These are phyloP conservation scores for Dexiosoma caninum DNA, from an alignment of 2,888 invertebrate species.

Conservation along the genomic window DNA sequence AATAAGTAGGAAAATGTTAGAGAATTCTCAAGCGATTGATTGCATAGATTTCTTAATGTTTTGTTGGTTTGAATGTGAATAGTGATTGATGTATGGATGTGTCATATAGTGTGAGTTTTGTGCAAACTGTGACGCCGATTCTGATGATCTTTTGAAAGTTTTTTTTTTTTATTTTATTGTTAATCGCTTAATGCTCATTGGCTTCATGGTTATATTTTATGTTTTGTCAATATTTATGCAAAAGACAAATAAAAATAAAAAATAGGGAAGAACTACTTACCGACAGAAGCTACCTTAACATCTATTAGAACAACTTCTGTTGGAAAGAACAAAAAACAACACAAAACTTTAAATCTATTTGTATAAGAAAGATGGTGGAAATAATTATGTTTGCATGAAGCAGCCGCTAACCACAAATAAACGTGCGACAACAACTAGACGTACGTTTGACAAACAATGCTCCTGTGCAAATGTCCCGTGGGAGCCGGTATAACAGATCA, in stretches of 20 bases:
- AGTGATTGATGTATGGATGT: background rate
- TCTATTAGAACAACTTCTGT: background rate
- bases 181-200: slow-evolving; percentile 39
- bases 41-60: background rate
- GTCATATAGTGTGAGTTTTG: slow-evolving; percentile 5
- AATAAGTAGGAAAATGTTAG: slow-evolving; percentile 60
- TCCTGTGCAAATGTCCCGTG: slow-evolving; percentile 39
- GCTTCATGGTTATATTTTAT: slow-evolving; percentile 30
- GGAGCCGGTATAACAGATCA: slow-evolving; percentile 30
- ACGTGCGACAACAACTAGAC: slow-evolving; percentile 12
- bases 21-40: slow-evolving; percentile 53
- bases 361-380: slow-evolving; percentile 25
- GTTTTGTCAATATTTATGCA: slow-evolving; percentile 61
- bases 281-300: background rate
- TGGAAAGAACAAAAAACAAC: background rate
- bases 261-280: background rate
- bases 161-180: background rate
- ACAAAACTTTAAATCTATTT: background rate
- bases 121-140: slow-evolving; percentile 8
- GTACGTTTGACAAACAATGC: slow-evolving; percentile 35
- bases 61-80: background rate
- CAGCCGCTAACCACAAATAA: slow-evolving; percentile 26
- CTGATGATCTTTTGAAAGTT: slow-evolving; percentile 19
- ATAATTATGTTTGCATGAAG: slow-evolving; percentile 17
- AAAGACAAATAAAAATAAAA: slow-evolving; percentile 43